A percentile compares a stretch with the other conserved stretches of the same genome.
Conservation (phyloP, 1,140 invertebrate species). For the Drosophila subobscura region DNA sequence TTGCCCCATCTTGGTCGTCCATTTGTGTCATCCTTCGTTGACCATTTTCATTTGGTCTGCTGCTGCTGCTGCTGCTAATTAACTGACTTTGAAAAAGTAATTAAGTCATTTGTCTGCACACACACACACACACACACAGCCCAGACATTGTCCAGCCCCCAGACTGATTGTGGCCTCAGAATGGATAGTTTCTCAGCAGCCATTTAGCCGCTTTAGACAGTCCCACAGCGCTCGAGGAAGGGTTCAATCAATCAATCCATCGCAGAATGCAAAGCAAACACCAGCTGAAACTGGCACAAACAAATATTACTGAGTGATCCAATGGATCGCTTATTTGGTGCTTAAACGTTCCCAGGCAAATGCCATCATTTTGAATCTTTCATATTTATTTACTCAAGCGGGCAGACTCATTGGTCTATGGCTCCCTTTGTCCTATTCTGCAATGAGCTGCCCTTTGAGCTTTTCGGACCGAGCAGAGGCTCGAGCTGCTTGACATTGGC, state of each 20-base stretch:
- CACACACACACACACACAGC: too few relatives aligned
- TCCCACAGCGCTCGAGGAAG: neutral
- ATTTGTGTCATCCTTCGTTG: slow-evolving; percentile 43
- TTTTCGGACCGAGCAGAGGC: too few relatives aligned
- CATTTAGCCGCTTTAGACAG: neutral
- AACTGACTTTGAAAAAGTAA: slow-evolving; percentile 78
- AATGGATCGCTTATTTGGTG: too few relatives aligned
- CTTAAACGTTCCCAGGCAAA: too few relatives aligned
- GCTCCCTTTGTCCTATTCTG: too few relatives aligned
- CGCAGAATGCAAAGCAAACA: neutral
- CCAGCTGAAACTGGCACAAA: too few relatives aligned
- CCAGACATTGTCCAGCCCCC: slow-evolving; percentile 60
- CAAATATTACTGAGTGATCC: too few relatives aligned
- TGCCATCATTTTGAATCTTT: too few relatives aligned
- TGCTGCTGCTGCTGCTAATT: slow-evolving; percentile 55
- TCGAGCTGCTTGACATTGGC: neutral
- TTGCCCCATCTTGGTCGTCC: slow-evolving; percentile 1
- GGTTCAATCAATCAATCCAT: slow-evolving; percentile 2
- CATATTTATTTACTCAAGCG: too few relatives aligned
- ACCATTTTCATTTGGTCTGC: slow-evolving; percentile 43
- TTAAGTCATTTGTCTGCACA: slow-evolving; percentile 78
- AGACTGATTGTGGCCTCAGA: slow-evolving; percentile 22
- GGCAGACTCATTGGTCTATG: too few relatives aligned
- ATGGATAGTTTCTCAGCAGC: slow-evolving; percentile 1
- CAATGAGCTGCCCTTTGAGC: too few relatives aligned